Percentiles rank a stretch among this genome's conserved stretches.
Evolutionary conservation across 2,888 invertebrate species (phyloP).

Genomic region (Dichetophora obliterata): DNA sequence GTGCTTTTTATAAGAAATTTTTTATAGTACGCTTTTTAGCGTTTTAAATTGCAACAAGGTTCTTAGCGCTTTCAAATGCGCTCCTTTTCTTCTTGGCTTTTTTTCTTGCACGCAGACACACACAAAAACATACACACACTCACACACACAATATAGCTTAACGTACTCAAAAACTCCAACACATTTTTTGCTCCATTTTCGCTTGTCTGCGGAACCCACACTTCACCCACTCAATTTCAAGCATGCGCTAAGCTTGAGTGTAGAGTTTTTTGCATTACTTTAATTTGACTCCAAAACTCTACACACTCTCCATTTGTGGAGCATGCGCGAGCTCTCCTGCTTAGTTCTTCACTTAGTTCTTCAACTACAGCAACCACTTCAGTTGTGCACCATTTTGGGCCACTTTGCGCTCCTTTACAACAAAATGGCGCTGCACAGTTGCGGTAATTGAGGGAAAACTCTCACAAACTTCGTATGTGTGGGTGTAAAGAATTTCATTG

Average conservation of each 20-base stretch:
- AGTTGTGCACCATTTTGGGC: conserved; percentile 13
- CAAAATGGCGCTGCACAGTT: conserved; percentile 9
- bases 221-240: neutral
- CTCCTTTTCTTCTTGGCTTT: neutral
- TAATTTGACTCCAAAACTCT: neutral
- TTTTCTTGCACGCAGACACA: too few relatives aligned
- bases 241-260: neutral
- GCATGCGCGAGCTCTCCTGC: neutral
- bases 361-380: neutral
- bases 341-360: neutral
- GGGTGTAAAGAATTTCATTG: neutral
- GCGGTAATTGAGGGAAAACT: neutral
- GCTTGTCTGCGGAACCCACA: too few relatives aligned
- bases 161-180: too few relatives aligned
- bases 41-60: neutral
- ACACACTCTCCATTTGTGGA: neutral
- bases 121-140: too few relatives aligned
- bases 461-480: neutral
- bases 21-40: neutral
- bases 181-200: neutral
- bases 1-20: conserved; percentile 3
- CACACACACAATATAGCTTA: too few relatives aligned
- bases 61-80: neutral
- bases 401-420: neutral
- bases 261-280: neutral